phyloP scores from a whole-genome alignment of 2,797 vertebrate species.

The Arvicola amphibius region DNA sequence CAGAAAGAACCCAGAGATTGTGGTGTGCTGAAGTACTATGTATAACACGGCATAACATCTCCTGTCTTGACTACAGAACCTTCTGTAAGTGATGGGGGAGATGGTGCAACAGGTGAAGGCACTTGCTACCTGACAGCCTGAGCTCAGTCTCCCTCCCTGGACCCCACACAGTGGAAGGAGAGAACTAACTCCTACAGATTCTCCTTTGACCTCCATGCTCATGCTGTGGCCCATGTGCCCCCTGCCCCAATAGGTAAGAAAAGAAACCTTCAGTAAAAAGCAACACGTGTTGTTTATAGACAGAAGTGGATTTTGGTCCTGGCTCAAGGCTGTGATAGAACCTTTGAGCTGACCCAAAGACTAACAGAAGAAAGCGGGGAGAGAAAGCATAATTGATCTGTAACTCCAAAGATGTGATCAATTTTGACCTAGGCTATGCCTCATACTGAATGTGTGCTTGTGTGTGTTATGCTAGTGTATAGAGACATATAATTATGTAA shows the following conservation, averaged over 20 bases:
- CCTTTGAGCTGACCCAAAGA: neutral
- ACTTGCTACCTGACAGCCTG: neutral
- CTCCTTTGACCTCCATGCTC: neutral
- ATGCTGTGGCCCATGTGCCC: neutral
- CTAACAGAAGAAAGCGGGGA: slow-evolving; percentile 8
- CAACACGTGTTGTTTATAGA: neutral
- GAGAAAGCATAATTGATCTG: neutral
- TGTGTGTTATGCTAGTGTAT: neutral
- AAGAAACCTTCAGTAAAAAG: neutral
- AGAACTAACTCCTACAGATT: neutral
- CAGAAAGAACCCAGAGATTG: neutral
- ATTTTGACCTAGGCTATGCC: slow-evolving; percentile 2
- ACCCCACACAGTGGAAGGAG: neutral
- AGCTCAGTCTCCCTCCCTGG: neutral
- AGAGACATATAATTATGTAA: neutral
- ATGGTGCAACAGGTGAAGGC: too few species aligned
- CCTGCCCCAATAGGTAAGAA: neutral
- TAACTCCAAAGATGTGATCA: slow-evolving; percentile 18
- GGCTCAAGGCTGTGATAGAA: neutral
- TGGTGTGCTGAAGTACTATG: neutral
- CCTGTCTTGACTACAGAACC: neutral
- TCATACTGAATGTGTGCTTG: neutral
- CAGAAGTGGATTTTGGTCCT: neutral
- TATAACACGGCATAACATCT: neutral
- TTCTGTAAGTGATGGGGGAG: neutral